These are phyloP conservation scores for Mercenaria mercenaria DNA, from an alignment of 1,140 invertebrate species.

Conservation along the genomic window DNA sequence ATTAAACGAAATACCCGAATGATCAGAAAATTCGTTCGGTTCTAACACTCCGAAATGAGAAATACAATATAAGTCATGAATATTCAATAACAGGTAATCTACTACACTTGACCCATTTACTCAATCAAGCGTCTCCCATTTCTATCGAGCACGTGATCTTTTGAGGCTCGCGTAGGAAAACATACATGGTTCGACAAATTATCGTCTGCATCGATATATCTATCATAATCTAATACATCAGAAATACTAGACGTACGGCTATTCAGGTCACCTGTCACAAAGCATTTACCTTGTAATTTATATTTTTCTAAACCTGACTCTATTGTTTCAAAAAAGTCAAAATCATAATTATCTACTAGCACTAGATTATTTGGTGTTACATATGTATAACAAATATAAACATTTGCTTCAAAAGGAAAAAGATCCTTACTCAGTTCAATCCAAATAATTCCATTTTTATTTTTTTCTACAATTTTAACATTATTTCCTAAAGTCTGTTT, in stretches of 20 bases:
- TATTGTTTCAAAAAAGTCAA: constrained; percentile 36
- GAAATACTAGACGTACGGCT: background rate
- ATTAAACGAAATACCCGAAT: background rate
- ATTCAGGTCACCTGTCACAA: constrained; percentile 29
- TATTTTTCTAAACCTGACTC: constrained; percentile 24
- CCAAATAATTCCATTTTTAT: constrained; percentile 23
- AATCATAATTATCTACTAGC: background rate
- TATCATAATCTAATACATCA: constrained; percentile 9
- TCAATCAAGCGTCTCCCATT: constrained; percentile 37
- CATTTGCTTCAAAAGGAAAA: background rate
- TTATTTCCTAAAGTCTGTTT: constrained; percentile 11
- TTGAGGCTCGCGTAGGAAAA: background rate
- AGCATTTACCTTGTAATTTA: background rate
- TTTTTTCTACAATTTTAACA: background rate
- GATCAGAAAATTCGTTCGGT: constrained; percentile 14
- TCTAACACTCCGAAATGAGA: background rate
- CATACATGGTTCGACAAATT: background rate
- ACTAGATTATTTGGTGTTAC: background rate
- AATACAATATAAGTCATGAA: background rate
- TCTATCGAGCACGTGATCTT: background rate
- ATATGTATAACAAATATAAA: constrained; percentile 20
- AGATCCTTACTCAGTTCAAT: constrained; percentile 3
- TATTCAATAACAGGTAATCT: constrained; percentile 15
- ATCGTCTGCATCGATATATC: constrained; percentile 15
- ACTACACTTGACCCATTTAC: background rate